Evolutionary conservation across 2,797 vertebrate genomes (phyloP), one percentile per base, ranked within the genome.

Genomic region (Sitta carolinensis): DNA sequence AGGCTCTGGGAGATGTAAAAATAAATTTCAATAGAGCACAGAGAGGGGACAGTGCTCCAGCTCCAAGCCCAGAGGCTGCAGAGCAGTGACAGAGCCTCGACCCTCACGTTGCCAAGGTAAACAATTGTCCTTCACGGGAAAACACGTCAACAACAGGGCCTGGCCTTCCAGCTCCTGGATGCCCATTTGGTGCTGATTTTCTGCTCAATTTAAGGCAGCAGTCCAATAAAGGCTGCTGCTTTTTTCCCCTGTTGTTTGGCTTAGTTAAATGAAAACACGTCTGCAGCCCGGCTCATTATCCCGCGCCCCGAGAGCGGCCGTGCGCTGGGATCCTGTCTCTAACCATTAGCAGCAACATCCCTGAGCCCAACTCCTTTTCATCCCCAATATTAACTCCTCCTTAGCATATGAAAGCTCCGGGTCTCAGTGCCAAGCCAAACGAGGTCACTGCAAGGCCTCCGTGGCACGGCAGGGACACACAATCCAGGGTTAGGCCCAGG

Each of bases 181-280:
- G 76, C 80, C 87, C 84, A 67, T 89, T 95, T 84, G 94, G 93
- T 58, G 91, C 85, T 51, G 85, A 93, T 96, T 96, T 96, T 94
- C 96, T 90, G 94, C 92, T 97, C 96, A 89, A 89, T 96, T 97
- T 70, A 59, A 94, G 93, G 80, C 86, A 93, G 89, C 64, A 89
- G 83, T 67, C 85, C 89, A 93, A 80, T 89, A 80, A 84, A 90
- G 74, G 64, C 73, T 83, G 74, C 89, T 84, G 87, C 34, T 22
- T 51, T 86, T 69, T 84, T 43, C 9, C 23, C 40, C 76, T 16
- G 73, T 84, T 92, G 91, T 91, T 90, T 89, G 84, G 84, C 64
- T 93, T 50, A 40, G 89, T 66, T 88, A 92, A 96, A 87, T 63
- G 87, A 55, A 83, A 94, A 91, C 92, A 89, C 0, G 84, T 50